Evolutionary conservation across 2,888 invertebrate genomes (phyloP), one percentile per base, ranked within the genome.

Genomic region (Microctonus aethiopoides): DNA sequence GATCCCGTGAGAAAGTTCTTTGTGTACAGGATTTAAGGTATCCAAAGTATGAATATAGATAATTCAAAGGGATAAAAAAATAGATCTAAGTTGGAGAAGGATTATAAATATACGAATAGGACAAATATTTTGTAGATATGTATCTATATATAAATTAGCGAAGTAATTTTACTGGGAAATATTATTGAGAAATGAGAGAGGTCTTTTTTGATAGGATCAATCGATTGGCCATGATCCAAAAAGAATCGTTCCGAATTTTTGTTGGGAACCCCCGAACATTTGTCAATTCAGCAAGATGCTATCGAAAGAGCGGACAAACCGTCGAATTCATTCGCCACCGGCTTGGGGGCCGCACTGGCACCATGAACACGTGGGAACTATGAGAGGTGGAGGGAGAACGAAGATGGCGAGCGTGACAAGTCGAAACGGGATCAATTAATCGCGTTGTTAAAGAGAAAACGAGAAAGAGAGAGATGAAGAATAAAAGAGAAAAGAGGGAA

Each of bases 151-250:
- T 1, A 54, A 24, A n/a, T 16, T 46, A 46, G 46, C 6, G 11
- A 13, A 54, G 24, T 26, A 24, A 54, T 26, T n/a, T 24, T 3
- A 24, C 20, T 51, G 46, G 29, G 16, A 62, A 62, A 46, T 62
- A 32, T 46, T 11, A 10, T 46, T 34, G 34, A 68, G 34, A 61
- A 62, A 67, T 54, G 71, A 56, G 56, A 56, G 56, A 59, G 68
- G 68, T 67, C 67, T 61, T 46, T 61, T 69, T 61, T 62, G 74
- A 73, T 73, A 71, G 67, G 71, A 68, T 72, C 68, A 56, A 63
- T 67, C 70, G 73, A 70, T 74, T 71, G 72, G 73, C 73, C 69
- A 73, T 72, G 70, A 74, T 63, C 59, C 65, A 62, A 64, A 54
- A 41, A n/a, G 26, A 52, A 63, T 32, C 63, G 52, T 52, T 20